Evolutionary conservation across 2,797 vertebrate species (phyloP).

Genomic region (Tolypeutes matacus): DNA sequence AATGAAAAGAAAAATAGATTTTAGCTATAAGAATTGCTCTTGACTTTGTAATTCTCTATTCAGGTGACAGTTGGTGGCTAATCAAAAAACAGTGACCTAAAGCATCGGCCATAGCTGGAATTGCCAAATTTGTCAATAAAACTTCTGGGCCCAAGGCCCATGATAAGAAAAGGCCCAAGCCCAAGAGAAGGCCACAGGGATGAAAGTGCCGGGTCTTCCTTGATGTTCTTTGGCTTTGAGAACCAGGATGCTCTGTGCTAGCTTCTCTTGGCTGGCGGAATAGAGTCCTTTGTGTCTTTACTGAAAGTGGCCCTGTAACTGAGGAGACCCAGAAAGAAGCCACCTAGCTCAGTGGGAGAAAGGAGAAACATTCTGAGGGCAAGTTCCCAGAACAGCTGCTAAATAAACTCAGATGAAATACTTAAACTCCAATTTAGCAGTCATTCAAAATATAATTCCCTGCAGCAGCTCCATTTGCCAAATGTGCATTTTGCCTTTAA

Average conservation of each 20-base stretch:
- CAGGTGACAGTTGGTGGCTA: not conserved
- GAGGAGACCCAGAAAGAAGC: not conserved
- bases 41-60: not conserved
- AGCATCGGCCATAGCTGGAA: not conserved
- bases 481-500: not conserved
- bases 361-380: not conserved
- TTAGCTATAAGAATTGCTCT: not conserved
- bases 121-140: slow-evolving; percentile 27
- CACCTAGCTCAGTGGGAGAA: not conserved
- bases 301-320: not conserved
- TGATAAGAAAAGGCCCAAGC: not conserved
- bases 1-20: not conserved
- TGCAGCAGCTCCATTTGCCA: not conserved
- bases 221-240: not conserved
- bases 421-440: not conserved
- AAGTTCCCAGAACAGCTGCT: not conserved
- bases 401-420: not conserved
- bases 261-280: not conserved
- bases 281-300: not conserved
- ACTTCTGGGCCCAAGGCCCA: not conserved
- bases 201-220: not conserved
- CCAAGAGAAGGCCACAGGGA: not conserved
- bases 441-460: too few relatives aligned
- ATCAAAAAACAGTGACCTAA: not conserved
- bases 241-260: not conserved